phyloP scores from a whole-genome alignment of 92 coral and sea anemone species.

The Epizoanthus rinbou region DNA sequence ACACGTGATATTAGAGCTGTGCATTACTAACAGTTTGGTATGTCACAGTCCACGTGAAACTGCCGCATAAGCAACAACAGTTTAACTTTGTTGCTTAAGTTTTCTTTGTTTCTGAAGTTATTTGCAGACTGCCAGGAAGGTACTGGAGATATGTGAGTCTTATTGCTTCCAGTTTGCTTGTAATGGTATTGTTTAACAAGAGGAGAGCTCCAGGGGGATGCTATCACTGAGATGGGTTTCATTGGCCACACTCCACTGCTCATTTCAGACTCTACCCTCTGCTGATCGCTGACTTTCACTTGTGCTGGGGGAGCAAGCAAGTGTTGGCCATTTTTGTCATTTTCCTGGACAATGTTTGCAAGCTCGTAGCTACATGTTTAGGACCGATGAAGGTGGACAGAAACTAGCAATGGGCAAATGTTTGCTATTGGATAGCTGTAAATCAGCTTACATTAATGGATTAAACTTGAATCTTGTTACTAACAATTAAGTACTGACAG shows the following conservation, averaged over 20 bases:
- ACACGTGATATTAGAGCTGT: background rate
- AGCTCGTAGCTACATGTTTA: constrained; percentile 15
- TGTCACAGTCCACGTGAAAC: constrained; percentile 26
- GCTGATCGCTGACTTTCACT: background rate
- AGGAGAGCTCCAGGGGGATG: background rate
- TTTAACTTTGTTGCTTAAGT: constrained; percentile 26
- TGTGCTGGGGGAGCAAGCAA: constrained; percentile 2
- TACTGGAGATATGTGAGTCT: background rate
- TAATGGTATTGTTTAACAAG: background rate
- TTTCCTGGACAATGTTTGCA: constrained; percentile 21
- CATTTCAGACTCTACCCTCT: background rate
- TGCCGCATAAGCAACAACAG: constrained; percentile 22
- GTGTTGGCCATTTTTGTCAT: constrained; percentile 7
- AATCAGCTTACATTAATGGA: too few species aligned
- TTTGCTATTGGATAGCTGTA: too few species aligned
- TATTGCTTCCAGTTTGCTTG: background rate
- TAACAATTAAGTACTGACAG: too few species aligned
- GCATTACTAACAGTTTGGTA: background rate
- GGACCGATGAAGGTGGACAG: constrained; percentile 21
- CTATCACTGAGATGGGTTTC: background rate
- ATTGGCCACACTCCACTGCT: background rate
- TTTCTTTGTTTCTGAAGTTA: constrained; percentile 14
- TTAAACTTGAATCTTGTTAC: too few species aligned
- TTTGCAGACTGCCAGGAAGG: constrained; percentile 12
- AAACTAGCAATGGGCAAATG: constrained; percentile 1